Conservation (phyloP, 2,888 invertebrate genomes). For the Phymatocera aterrima region DNA sequence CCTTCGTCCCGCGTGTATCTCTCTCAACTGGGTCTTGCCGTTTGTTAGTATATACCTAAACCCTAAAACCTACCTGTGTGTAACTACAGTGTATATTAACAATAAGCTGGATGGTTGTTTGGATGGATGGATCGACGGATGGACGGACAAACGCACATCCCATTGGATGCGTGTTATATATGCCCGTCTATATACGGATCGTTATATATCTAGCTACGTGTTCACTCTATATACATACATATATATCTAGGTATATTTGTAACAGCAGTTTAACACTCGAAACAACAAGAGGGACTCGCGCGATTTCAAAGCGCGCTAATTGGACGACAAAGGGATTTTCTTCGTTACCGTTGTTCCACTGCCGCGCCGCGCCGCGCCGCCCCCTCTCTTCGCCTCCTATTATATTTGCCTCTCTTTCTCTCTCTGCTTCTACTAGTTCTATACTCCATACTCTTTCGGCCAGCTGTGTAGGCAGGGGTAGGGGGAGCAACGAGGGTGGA, state of each 20-base stretch:
- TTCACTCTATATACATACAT: not conserved
- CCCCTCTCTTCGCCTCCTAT: not conserved
- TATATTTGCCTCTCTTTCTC: not conserved
- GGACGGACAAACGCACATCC: conserved; percentile 7
- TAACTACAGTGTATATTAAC: no score
- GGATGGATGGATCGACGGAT: not conserved
- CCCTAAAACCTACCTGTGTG: no score
- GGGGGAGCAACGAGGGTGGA: no score
- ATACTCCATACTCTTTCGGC: no score
- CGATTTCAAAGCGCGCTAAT: conserved; percentile 40
- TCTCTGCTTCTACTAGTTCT: not conserved
- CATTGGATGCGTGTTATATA: not conserved
- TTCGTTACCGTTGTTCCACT: conserved; percentile 11
- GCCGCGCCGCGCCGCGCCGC: not conserved
- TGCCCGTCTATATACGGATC: not conserved
- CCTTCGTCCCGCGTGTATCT: no score
- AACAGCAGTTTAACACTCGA: not conserved
- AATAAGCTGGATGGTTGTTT: not conserved
- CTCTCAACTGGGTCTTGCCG: no score
- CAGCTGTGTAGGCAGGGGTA: no score
- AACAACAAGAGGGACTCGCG: conserved; percentile 24
- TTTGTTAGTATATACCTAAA: no score
- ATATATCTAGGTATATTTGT: not conserved
- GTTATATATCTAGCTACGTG: no score
- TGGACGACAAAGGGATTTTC: conserved; percentile 37